These are phyloP conservation scores for Drosophila limbata DNA, from an alignment of 2,888 invertebrate species.

Conservation along the genomic window DNA sequence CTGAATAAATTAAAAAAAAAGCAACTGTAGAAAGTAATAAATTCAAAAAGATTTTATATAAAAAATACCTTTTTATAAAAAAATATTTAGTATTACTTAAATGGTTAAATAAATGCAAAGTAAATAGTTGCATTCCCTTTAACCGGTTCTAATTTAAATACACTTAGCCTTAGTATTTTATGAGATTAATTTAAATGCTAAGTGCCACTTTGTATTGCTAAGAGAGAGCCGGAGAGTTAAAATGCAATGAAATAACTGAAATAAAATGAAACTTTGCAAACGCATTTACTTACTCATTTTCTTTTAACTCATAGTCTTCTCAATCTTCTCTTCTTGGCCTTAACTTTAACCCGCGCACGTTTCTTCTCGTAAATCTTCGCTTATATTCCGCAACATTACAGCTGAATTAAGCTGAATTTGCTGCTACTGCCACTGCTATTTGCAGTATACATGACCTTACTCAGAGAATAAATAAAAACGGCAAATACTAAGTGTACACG, in stretches of 20 bases:
- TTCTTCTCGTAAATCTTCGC: conserved; percentile 51
- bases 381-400: conserved; percentile 57
- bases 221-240: neutral
- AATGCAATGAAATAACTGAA: neutral
- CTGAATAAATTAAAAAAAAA: neutral
- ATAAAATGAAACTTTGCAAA: conserved; percentile 3
- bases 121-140: neutral
- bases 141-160: neutral
- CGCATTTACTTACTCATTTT: conserved; percentile 45
- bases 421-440: conserved; percentile 16
- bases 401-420: conserved; percentile 60
- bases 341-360: conserved; percentile 18
- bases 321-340: conserved; percentile 22
- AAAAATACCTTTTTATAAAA: neutral
- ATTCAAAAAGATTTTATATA: neutral
- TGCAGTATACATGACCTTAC: conserved; percentile 51
- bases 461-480: conserved; percentile 19
- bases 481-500: neutral
- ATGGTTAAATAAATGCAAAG: too few relatives aligned
- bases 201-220: neutral
- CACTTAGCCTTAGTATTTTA: neutral
- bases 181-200: conserved; percentile 9
- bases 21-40: neutral
- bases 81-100: neutral
- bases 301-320: conserved; percentile 13